Percentiles rank a stretch among this genome's conserved stretches.
Conservation (phyloP, 2,797 vertebrate species). For the Coreius guichenoti region DNA sequence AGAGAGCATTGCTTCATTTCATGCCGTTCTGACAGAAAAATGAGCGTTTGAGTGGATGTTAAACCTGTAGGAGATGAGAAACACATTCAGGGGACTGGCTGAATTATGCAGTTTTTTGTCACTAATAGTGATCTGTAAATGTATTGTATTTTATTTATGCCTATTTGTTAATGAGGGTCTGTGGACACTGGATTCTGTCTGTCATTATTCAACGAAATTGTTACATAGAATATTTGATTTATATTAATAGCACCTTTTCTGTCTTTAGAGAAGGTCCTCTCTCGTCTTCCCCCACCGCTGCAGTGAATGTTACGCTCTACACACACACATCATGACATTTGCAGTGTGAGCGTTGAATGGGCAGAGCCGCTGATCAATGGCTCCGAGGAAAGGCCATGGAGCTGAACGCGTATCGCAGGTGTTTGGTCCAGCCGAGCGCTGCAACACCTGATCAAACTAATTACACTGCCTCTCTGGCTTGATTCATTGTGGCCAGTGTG, state of each 20-base stretch:
- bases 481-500: not conserved
- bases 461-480: slow-evolving; percentile 11
- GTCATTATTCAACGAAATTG: not conserved
- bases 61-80: not conserved
- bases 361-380: not conserved
- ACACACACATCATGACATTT: slow-evolving; percentile 11
- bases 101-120: not conserved
- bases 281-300: not conserved
- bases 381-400: not conserved
- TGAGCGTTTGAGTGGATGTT: not conserved
- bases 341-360: not conserved
- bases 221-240: not conserved
- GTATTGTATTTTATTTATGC: not conserved
- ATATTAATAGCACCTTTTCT: too few species aligned
- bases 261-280: not conserved
- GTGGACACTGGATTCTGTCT: too few species aligned
- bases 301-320: not conserved
- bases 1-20: not conserved
- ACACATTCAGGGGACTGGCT: not conserved
- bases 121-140: not conserved
- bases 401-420: not conserved
- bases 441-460: slow-evolving; percentile 35
- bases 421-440: not conserved
- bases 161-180: not conserved
- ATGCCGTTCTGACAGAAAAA: not conserved